Conservation (phyloP, 2,797 vertebrate species). For the Anisognathus igniventris region DNA sequence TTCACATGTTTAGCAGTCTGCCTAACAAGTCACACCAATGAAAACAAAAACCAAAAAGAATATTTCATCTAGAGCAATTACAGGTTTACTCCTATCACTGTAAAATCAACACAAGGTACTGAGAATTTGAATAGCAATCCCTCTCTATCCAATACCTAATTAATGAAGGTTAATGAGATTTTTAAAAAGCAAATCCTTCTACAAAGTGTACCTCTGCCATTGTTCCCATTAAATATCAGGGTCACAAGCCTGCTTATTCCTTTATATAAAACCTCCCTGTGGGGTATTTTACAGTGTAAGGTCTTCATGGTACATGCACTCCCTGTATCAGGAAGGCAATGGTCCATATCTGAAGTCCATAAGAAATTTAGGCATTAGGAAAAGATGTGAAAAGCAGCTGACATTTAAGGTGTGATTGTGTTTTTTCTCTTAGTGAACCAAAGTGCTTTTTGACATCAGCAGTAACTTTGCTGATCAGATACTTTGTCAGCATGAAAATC, state of each 20-base stretch:
- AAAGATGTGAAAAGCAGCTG: neutral
- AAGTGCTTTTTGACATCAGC: neutral
- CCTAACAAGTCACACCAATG: neutral
- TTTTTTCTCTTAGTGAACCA: neutral
- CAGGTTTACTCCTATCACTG: neutral
- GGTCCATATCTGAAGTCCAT: neutral
- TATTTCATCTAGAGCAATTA: neutral
- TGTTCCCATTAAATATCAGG: neutral
- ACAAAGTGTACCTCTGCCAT: neutral
- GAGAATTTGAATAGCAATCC: neutral
- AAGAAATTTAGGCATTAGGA: neutral
- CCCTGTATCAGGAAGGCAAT: neutral
- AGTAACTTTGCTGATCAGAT: neutral
- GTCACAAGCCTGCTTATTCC: neutral
- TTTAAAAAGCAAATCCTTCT: neutral
- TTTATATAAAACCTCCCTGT: neutral
- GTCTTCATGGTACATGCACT: rapidly evolving
- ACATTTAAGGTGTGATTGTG: neutral
- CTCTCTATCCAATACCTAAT: neutral
- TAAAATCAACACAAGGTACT: neutral
- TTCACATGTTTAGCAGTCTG: neutral
- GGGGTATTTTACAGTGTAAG: neutral
- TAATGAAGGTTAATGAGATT: neutral
- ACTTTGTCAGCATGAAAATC: neutral
- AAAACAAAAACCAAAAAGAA: neutral